These are phyloP conservation scores for Syrista parreyssii DNA, from an alignment of 2,888 invertebrate genomes.

Conservation along the genomic window DNA sequence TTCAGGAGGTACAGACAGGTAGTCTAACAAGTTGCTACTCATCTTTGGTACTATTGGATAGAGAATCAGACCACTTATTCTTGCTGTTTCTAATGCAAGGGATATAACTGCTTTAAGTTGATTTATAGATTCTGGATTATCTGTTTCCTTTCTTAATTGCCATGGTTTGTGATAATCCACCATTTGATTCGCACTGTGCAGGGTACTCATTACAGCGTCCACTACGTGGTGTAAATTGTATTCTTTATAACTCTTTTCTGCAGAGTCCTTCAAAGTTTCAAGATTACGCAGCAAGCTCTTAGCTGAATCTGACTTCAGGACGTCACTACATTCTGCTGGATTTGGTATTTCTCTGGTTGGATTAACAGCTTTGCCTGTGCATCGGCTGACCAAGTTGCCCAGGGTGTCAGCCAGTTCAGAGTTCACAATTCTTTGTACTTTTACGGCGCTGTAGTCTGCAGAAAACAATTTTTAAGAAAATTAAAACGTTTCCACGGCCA, in stretches of 20 bases:
- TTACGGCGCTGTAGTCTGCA: conserved; percentile 86
- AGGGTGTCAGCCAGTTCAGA: conserved; percentile 91
- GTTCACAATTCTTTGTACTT: conserved; percentile 82
- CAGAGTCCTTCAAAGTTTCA: conserved; percentile 69
- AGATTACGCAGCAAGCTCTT: conserved; percentile 71
- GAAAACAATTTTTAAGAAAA: conserved; percentile 29
- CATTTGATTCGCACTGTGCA: conserved; percentile 86
- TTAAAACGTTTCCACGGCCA: too few relatives aligned
- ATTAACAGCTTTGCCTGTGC: conserved; percentile 82
- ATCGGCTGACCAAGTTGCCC: conserved; percentile 89
- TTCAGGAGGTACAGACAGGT: conserved; percentile 69
- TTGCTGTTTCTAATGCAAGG: conserved; percentile 85
- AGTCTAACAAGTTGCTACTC: conserved; percentile 76
- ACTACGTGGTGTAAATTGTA: conserved; percentile 87
- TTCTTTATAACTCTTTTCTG: conserved; percentile 76
- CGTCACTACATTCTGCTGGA: conserved; percentile 65
- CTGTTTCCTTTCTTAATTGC: conserved; percentile 78
- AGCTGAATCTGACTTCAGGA: conserved; percentile 67
- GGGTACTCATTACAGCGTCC: conserved; percentile 78
- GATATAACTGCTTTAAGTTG: conserved; percentile 81
- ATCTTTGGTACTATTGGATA: conserved; percentile 88
- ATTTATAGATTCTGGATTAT: conserved; percentile 65
- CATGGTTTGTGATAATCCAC: conserved; percentile 90
- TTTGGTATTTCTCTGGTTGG: conserved; percentile 80
- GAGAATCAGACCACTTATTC: conserved; percentile 83